These are phyloP conservation scores for Pinctada fucata DNA, from an alignment of 2,888 invertebrate species.

Conservation along the genomic window DNA sequence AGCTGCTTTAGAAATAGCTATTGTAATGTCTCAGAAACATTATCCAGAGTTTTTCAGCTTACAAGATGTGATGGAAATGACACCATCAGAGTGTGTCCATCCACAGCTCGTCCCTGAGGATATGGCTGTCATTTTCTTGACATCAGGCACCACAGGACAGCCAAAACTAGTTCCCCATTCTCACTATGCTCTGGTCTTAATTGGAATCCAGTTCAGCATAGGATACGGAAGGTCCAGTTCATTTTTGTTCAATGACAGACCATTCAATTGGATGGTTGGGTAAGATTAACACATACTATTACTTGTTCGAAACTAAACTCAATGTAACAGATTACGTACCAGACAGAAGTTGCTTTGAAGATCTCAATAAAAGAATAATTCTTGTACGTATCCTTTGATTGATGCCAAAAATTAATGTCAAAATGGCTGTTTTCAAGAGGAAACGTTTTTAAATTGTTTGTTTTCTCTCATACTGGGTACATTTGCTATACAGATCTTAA, in stretches of 20 bases:
- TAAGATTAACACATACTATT: background rate
- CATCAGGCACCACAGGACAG: background rate
- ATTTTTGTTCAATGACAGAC: background rate
- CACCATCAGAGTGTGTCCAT: background rate
- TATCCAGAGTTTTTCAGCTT: background rate
- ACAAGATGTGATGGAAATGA: background rate
- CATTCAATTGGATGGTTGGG: background rate
- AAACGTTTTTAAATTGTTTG: too few relatives aligned
- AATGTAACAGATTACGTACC: too few relatives aligned
- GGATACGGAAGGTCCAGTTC: background rate
- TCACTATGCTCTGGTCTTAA: background rate
- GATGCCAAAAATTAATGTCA: too few relatives aligned
- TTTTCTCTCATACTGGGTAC: too few relatives aligned
- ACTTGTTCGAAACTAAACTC: too few relatives aligned
- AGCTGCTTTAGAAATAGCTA: too few relatives aligned
- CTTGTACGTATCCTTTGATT: too few relatives aligned
- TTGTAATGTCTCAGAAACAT: too few relatives aligned
- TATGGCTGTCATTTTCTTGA: background rate
- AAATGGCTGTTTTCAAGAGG: too few relatives aligned
- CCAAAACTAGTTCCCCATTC: background rate
- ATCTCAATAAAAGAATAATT: too few relatives aligned
- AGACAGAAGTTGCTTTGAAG: too few relatives aligned
- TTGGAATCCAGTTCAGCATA: background rate
- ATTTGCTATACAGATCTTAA: too few relatives aligned
- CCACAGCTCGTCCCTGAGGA: background rate